Evolutionary conservation across 1,140 invertebrate genomes (phyloP).

Genomic region (Philotrypesis tridentata): DNA sequence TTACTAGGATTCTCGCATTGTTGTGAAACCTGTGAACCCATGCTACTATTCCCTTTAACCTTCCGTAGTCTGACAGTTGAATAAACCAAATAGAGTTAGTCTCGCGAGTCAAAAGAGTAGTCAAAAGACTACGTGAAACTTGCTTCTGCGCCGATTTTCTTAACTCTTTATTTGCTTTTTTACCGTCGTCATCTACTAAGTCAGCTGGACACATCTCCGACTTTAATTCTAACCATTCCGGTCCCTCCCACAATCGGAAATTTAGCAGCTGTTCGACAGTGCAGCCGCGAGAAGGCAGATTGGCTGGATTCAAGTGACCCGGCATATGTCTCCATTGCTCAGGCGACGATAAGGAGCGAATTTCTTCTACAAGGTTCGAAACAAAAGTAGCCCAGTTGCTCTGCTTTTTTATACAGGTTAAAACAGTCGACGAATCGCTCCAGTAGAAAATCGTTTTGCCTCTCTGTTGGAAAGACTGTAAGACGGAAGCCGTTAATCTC

Average conservation of each 20-base stretch:
- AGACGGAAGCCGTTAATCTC: not conserved
- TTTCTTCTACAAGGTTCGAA: not conserved
- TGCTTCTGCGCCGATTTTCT: no score
- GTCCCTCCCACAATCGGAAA: constrained; percentile 67
- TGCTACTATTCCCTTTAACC: not conserved
- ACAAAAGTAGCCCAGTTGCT: not conserved
- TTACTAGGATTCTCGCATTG: no score
- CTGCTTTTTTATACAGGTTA: not conserved
- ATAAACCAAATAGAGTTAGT: not conserved
- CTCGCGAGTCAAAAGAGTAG: not conserved
- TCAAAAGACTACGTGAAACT: not conserved
- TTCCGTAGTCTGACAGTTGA: not conserved
- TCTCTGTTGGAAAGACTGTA: no score
- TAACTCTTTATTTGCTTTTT: constrained; percentile 25
- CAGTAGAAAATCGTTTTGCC: not conserved
- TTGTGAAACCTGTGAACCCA: not conserved
- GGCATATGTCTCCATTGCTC: no score
- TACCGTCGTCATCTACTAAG: constrained; percentile 24
- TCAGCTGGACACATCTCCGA: constrained; percentile 49
- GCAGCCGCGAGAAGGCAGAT: constrained; percentile 66
- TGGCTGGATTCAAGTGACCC: not conserved
- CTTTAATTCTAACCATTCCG: constrained; percentile 55
- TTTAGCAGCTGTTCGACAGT: constrained; percentile 55
- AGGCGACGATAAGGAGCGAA: not conserved
- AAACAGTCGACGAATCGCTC: not conserved